Percentiles rank a stretch among this genome's conserved stretches.
These are phyloP conservation scores for Drosophila sucinea DNA, from an alignment of 1,140 invertebrate species.

Conservation along the genomic window DNA sequence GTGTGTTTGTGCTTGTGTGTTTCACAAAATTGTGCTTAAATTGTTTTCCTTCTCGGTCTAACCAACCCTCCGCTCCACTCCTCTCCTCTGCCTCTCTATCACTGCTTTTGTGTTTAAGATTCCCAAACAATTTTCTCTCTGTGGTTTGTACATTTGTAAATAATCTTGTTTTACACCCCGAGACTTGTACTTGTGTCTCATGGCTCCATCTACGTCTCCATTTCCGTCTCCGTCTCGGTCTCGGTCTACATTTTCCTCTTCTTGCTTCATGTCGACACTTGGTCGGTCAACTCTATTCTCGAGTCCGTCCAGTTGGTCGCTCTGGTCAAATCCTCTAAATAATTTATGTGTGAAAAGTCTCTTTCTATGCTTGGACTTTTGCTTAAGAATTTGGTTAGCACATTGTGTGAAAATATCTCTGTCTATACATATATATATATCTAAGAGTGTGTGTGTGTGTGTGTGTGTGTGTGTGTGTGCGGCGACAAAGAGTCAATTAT, in stretches of 20 bases:
- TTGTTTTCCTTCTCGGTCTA: constrained; percentile 66
- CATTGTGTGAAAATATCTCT: constrained; percentile 42
- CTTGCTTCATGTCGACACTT: constrained; percentile 31
- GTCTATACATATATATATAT: background rate
- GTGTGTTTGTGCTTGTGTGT: constrained; percentile 29
- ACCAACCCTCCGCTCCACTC: background rate
- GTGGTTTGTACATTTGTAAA: constrained; percentile 77
- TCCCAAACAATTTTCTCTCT: constrained; percentile 35
- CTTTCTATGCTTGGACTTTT: constrained; percentile 45
- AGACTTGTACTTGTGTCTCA: constrained; percentile 14
- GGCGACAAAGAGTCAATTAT: constrained; percentile 63
- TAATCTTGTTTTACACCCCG: constrained; percentile 72
- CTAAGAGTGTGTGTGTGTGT: constrained; percentile 3
- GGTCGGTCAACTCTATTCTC: constrained; percentile 8
- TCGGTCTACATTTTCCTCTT: too few species aligned
- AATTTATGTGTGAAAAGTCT: constrained; percentile 77
- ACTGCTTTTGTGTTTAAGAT: constrained; percentile 68
- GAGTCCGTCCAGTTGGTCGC: constrained; percentile 34
- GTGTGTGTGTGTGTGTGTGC: constrained; percentile 12
- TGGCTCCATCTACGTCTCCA: background rate
- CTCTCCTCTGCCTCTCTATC: constrained; percentile 4
- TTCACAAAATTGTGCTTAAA: constrained; percentile 74
- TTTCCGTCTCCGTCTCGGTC: constrained; percentile 1
- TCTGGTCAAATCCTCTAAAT: constrained; percentile 55
- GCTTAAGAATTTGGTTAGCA: constrained; percentile 68